Base-by-base conservation (phyloP, 37 sponge, comb jelly and placozoan species). In the Halisarca cf. caerulea region DNA sequence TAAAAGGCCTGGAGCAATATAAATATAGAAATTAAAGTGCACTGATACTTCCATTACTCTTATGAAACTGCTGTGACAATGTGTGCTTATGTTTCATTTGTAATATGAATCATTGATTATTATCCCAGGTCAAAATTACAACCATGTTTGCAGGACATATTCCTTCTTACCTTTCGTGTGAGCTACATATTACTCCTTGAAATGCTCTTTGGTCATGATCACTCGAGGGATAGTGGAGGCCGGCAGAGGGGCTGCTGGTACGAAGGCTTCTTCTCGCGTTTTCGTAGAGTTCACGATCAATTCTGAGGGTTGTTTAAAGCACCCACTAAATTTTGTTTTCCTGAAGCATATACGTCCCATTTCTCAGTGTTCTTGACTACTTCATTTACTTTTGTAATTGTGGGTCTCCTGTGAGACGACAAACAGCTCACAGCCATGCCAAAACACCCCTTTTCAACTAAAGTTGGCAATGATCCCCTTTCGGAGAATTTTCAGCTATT, bases 211-310 rank as follows among this genome's bases (percentile, higher is more conserved):
- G 24, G 82, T 72, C n/a, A n/a, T 81, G 20, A 82, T 72, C 28
- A 95, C 86, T 18, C 30, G 38, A 25, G 97, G 94, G 17, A 91
- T 33, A 72, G 44, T 66, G 32, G 74, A 84, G 28, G 82, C 78
- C 28, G 96, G 91, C 27, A 89, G 69, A 20, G 88, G 79, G 24
- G 91, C 80, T 17, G 42, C 82, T 20, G 93, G 95, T 35, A 87
- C 61, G 59, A 99, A 99, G 14, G 84, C 80, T 23, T 90, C 93
- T 8, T 97, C 99, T 95, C 97, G 96, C 2, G 91, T 94, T 78
- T 59, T 68, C 4, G 99, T 99, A 73, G 96, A 99, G 81, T 94
- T 97, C 30, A 58, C 27, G 24, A 92, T 24, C 94, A 55, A 39
- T 83, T 34, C 6, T 60, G 18, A 1, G 98, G 98, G 75, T 97